phyloP scores from a whole-genome alignment of 1,140 invertebrate species.

The Drosophila nannoptera region DNA sequence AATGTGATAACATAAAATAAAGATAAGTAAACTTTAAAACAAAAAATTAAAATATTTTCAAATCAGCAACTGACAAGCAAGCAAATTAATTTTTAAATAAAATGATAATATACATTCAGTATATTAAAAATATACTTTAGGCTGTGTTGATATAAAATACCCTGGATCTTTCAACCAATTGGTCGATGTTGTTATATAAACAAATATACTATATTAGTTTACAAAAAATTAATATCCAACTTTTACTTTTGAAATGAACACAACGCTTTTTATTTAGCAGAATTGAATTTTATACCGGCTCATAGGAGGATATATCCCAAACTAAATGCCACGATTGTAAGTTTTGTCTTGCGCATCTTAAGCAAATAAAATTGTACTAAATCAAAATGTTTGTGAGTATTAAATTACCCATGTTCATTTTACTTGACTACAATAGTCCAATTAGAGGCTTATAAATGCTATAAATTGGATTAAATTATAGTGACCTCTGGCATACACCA shows the following conservation, averaged over 20 bases:
- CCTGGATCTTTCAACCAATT: no score
- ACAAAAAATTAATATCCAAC: background rate
- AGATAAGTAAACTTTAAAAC: no score
- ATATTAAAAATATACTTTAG: no score
- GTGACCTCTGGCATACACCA: background rate
- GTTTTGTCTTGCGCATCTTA: background rate
- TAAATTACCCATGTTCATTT: background rate
- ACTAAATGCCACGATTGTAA: background rate
- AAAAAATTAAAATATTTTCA: no score
- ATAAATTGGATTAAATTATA: conserved; percentile 11
- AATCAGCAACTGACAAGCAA: no score
- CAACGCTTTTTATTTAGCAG: background rate
- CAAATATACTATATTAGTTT: no score
- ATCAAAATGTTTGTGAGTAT: background rate
- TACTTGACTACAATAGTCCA: conserved; percentile 4
- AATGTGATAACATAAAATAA: no score
- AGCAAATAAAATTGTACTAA: background rate
- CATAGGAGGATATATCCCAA: conserved; percentile 6
- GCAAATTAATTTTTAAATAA: no score
- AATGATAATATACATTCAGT: no score
- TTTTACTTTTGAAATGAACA: background rate
- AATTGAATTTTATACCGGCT: background rate
- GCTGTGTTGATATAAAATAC: no score
- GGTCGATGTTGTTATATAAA: no score
- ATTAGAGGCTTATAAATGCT: conserved; percentile 2